Base-by-base conservation (phyloP, 2,113 vertebrate species). In the Ramphastos sulfuratus region DNA sequence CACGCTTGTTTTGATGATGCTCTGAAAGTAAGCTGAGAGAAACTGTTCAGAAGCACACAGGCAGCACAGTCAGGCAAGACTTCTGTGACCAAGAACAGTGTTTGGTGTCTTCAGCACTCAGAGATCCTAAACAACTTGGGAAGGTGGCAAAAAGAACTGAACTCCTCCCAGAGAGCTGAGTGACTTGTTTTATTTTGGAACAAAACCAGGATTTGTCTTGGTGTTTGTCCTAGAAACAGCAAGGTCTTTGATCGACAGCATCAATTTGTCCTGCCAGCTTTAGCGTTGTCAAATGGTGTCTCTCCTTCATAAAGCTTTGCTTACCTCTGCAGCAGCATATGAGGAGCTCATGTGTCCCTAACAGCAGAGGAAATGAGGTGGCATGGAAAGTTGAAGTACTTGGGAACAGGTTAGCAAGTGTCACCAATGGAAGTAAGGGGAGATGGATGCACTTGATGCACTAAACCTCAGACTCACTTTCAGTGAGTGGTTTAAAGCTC, bases 1-100 rank as follows among this genome's bases (percentile, higher is more conserved):
- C 86, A 79, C 65, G 58, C 71, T 21, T 82, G 46, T 90, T 94
- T 60, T 33, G 72, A 82, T 84, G 88, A 89, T 84, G 81, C 70
- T 88, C 83, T 69, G 83, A 70, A 77, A 85, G 82, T 2, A 16
- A 61, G 79, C 15, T 33, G 59, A 89, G 64, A 71, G 54, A 82
- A 93, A 50, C 7, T 39, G 4, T 56, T 82, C 7, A 78, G 78
- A 12, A 93, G 50, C 73, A 61, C 73, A 61, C 67, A 75, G 69
- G 61, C 58, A 88, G 56, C 0, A 0, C 50, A 33, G 71, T 23
- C 85, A 77, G 67, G 30, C 39, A 76, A 63, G 17, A 61, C 66
- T 93, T 71, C 46, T 21, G 3, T 30, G 30, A 60, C 61, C 74
- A 80, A 75, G 28, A 59, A 54, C 42, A 56, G 23, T 10, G 19